Conservation (phyloP, 2,797 vertebrate genomes). For the Rachycentron canadum region DNA sequence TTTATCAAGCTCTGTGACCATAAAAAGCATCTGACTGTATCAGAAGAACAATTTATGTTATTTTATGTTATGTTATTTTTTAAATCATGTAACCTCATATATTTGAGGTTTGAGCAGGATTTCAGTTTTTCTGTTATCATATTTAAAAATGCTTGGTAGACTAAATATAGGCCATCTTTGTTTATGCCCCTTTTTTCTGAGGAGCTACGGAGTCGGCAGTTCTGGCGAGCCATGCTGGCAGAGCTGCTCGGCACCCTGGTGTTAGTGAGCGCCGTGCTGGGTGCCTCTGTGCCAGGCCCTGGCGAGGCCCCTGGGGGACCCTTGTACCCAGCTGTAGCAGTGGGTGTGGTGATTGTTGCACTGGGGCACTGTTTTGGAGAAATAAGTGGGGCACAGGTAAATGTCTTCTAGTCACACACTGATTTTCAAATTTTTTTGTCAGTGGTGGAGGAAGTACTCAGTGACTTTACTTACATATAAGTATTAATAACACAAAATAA, state of each 20-base stretch:
- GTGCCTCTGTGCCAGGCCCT: slow-evolving; percentile 82
- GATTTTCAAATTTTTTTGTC: background rate
- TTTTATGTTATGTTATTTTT: background rate
- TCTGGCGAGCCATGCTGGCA: slow-evolving; percentile 86
- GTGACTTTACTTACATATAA: too few species aligned
- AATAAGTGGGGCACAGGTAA: slow-evolving; percentile 88
- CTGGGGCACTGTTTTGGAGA: slow-evolving; percentile 87
- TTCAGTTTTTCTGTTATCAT: background rate
- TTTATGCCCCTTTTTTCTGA: slow-evolving; percentile 55
- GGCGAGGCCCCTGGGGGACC: slow-evolving; percentile 74
- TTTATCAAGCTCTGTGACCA: background rate
- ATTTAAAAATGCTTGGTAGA: background rate
- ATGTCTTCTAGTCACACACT: background rate
- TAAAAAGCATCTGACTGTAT: background rate
- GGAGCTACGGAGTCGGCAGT: slow-evolving; percentile 85
- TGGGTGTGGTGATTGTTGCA: slow-evolving; percentile 82
- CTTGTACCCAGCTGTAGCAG: slow-evolving; percentile 86
- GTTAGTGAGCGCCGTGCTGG: slow-evolving; percentile 87
- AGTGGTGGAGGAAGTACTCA: too few species aligned
- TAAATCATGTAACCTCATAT: background rate
- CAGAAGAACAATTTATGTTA: too few species aligned
- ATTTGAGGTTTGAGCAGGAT: background rate
- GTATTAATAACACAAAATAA: background rate
- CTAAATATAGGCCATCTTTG: slow-evolving; percentile 28
- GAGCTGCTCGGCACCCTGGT: slow-evolving; percentile 86